Percentiles rank a stretch among this genome's conserved stretches.
Conservation (phyloP, 2,113 vertebrate genomes). For the Crocuta crocuta region DNA sequence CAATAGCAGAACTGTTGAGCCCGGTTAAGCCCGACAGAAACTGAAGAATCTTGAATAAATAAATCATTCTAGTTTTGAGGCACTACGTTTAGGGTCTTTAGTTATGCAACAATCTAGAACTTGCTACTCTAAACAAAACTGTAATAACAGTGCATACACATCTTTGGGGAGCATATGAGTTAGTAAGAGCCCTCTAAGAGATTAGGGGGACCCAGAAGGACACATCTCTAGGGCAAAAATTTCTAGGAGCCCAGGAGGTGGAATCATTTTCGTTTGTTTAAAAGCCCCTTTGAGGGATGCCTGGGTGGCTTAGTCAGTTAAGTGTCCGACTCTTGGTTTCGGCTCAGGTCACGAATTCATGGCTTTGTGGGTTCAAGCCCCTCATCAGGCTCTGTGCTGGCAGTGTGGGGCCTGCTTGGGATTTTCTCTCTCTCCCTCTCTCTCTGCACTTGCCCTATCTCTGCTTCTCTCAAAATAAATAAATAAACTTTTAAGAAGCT, state of each 20-base stretch:
- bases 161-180: background rate
- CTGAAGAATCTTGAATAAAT: background rate
- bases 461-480: too few relatives aligned
- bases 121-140: background rate
- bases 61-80: background rate
- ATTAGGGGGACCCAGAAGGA: background rate
- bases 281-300: background rate
- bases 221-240: background rate
- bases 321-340: too few relatives aligned
- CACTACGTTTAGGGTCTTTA: background rate
- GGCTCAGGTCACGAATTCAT: too few relatives aligned
- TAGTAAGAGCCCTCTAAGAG: background rate
- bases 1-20: background rate
- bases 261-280: background rate
- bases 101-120: background rate
- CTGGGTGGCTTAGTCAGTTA: too few relatives aligned
- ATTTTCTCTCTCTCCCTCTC: too few relatives aligned
- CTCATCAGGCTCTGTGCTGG: too few relatives aligned
- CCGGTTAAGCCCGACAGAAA: background rate
- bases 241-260: background rate
- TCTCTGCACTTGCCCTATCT: too few relatives aligned
- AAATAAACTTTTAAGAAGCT: background rate
- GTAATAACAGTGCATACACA: background rate
- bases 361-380: too few relatives aligned
- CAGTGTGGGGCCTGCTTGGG: too few relatives aligned